These are phyloP conservation scores for Himantopus leucocephalus DNA, from an alignment of 2,113 vertebrate genomes.

Conservation along the genomic window DNA sequence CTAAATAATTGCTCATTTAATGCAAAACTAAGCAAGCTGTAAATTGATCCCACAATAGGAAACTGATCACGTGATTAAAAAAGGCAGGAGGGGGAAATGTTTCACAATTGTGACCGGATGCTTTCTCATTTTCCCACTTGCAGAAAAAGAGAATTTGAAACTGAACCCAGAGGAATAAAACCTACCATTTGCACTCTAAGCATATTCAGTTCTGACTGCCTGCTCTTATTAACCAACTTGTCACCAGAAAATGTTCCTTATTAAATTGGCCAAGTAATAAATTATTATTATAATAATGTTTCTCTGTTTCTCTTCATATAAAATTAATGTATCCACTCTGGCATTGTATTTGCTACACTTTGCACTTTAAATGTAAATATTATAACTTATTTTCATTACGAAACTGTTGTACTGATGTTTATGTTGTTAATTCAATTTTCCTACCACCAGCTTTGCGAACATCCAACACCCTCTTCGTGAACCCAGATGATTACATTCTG, in stretches of 20 bases:
- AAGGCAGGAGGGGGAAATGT: background rate
- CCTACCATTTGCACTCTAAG: background rate
- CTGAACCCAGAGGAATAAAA: constrained; percentile 21
- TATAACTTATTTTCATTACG: background rate
- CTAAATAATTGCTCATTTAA: background rate
- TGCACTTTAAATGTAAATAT: background rate
- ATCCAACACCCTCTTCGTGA: background rate
- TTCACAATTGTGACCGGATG: background rate
- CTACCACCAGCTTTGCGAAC: background rate
- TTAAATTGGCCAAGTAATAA: constrained; percentile 47
- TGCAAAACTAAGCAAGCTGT: background rate
- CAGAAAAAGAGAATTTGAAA: constrained; percentile 13
- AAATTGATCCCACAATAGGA: background rate
- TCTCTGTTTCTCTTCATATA: constrained; percentile 14
- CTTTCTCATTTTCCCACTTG: background rate
- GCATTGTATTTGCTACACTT: background rate
- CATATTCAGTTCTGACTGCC: constrained; percentile 27
- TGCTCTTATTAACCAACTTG: constrained; percentile 51
- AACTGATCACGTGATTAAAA: background rate
- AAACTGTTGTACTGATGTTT: background rate
- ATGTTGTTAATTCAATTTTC: background rate
- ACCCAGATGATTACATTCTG: background rate
- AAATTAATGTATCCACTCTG: background rate
- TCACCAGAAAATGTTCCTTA: constrained; percentile 22
- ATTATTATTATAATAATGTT: constrained; percentile 17